Base-by-base conservation (phyloP, 1,140 invertebrate species). In the Pinna nobilis region DNA sequence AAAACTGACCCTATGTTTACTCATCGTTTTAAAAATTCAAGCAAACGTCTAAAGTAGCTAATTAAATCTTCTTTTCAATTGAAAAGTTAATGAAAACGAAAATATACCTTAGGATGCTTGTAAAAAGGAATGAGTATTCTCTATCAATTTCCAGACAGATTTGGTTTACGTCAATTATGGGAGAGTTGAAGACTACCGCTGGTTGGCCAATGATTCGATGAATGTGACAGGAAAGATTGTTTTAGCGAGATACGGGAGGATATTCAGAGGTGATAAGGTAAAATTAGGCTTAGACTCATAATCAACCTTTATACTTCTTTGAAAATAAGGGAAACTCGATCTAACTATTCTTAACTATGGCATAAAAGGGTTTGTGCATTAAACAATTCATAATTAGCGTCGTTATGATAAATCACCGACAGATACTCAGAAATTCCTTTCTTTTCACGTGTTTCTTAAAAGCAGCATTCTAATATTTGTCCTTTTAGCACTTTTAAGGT, bases 91-190 rank as follows among this genome's bases (percentile, higher is more conserved):
- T n/a, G n/a, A n/a, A n/a, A n/a, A n/a, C n/a, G n/a, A n/a, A n/a
- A n/a, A n/a, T n/a, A n/a, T n/a, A n/a, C n/a, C n/a, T n/a, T n/a
- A n/a, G n/a, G n/a, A n/a, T n/a, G n/a, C n/a, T n/a, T n/a, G n/a
- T n/a, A n/a, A n/a, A n/a, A n/a, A n/a, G n/a, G n/a, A n/a, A n/a
- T n/a, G n/a, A n/a, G n/a, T n/a, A n/a, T n/a, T n/a, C n/a, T n/a
- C n/a, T n/a, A n/a, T n/a, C n/a, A n/a, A 2, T 57, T 57, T 51
- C 23, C 51, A 88, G 80, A 85, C 79, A 47, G 68, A 83, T 30
- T 59, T 90, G 18, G 85, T 91, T 18, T 91, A 91, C 78, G 90
- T 86, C 3, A 90, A 92, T 74, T 92, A 91, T 77, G 91, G 91
- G 3, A 77, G 86, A 69, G 73, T 82, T 15, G 87, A 91, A 39